Percentiles rank a stretch among this genome's conserved stretches.
phyloP scores from a whole-genome alignment of 2,888 invertebrate genomes.

The Abrostola tripartita region DNA sequence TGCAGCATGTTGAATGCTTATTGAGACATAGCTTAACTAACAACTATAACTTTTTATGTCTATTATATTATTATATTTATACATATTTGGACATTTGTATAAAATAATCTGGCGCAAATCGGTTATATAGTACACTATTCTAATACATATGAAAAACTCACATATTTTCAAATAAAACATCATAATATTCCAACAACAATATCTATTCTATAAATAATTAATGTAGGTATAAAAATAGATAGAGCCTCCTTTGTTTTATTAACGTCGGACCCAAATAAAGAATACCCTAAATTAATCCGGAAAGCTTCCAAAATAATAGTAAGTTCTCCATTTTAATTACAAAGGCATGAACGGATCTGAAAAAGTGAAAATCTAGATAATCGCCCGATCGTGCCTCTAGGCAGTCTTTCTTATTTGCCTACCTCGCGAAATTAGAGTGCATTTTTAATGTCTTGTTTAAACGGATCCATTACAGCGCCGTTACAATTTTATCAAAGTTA shows the following conservation, averaged over 20 bases:
- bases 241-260: neutral
- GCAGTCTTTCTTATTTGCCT: constrained; percentile 30
- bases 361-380: constrained; percentile 11
- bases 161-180: too few species aligned
- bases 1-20: too few species aligned
- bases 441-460: constrained; percentile 27
- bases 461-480: constrained; percentile 8
- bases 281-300: constrained; percentile 1
- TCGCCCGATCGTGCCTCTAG: constrained; percentile 15
- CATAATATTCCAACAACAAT: too few species aligned
- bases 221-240: neutral
- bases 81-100: too few species aligned
- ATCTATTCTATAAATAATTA: too few species aligned
- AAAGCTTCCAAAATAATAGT: constrained; percentile 3
- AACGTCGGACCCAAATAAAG: constrained; percentile 1
- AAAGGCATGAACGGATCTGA: constrained; percentile 2
- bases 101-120: too few species aligned
- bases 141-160: too few species aligned
- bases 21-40: too few species aligned
- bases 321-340: constrained; percentile 4
- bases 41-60: too few species aligned
- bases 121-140: too few species aligned
- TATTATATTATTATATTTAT: too few species aligned
- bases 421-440: constrained; percentile 30
- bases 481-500: neutral